Evolutionary conservation across 2,888 invertebrate species (phyloP).

Genomic region (Ptychoptera albimana): DNA sequence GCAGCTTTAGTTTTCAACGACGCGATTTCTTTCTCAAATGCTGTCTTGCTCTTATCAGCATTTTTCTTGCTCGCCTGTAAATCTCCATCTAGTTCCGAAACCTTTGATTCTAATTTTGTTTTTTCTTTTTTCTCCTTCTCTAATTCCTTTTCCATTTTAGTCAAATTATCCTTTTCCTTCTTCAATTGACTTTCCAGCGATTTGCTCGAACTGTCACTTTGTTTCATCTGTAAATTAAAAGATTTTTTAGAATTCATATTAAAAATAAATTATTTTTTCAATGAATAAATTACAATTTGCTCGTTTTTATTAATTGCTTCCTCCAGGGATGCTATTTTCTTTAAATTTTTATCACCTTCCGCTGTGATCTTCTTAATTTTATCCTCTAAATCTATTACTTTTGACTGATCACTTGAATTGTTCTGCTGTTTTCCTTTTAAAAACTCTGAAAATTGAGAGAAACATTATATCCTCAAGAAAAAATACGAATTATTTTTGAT

Average conservation of each 20-base stretch:
- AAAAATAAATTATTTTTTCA: neutral
- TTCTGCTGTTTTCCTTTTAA: conserved; percentile 12
- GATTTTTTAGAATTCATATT: neutral
- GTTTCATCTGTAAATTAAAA: conserved; percentile 26
- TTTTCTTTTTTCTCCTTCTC: conserved; percentile 47
- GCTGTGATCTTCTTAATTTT: conserved; percentile 51
- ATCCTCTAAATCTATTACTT: conserved; percentile 45
- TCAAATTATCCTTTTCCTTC: conserved; percentile 31
- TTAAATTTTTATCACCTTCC: conserved; percentile 45
- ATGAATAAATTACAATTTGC: conserved; percentile 19
- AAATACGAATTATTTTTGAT: neutral
- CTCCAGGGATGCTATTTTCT: conserved; percentile 33
- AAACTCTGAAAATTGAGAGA: conserved; percentile 16
- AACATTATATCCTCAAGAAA: neutral
- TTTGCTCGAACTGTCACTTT: conserved; percentile 31
- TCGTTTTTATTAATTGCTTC: conserved; percentile 35
- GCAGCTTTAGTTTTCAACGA: conserved; percentile 50
- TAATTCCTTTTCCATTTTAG: conserved; percentile 43
- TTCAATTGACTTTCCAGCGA: conserved; percentile 32
- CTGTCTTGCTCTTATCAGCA: conserved; percentile 46
- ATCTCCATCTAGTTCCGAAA: conserved; percentile 42
- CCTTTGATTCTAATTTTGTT: conserved; percentile 45
- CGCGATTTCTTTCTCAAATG: conserved; percentile 60
- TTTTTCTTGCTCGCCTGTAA: conserved; percentile 41
- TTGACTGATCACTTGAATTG: conserved; percentile 31